Percentiles rank a stretch among this genome's conserved stretches.
These are phyloP conservation scores for Danio kyathit DNA, from an alignment of 2,797 vertebrate species.

Conservation along the genomic window DNA sequence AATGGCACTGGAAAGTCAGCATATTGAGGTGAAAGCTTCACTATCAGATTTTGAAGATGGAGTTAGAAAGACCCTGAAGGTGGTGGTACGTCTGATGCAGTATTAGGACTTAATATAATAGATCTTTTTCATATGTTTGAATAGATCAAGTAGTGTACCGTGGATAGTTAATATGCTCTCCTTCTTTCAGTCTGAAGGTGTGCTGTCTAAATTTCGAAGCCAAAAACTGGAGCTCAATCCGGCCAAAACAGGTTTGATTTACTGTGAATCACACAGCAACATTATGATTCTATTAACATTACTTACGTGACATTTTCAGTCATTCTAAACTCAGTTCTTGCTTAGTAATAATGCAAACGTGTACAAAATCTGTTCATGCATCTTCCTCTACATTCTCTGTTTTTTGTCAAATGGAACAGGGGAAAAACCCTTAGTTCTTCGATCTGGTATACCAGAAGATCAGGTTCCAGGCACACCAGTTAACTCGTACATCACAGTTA, in stretches of 20 bases:
- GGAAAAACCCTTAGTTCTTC: slow-evolving; percentile 73
- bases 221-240: slow-evolving; percentile 41
- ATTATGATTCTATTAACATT: neutral
- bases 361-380: neutral
- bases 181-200: slow-evolving; percentile 56
- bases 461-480: slow-evolving; percentile 81
- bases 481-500: slow-evolving; percentile 81
- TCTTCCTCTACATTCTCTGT: neutral
- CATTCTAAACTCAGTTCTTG: neutral
- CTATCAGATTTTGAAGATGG: slow-evolving; percentile 67
- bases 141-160: neutral
- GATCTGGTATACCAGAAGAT: slow-evolving; percentile 65
- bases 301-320: neutral
- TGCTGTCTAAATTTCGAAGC: neutral
- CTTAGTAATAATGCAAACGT: neutral
- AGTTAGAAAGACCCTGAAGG: slow-evolving; percentile 78
- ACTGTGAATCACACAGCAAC: neutral
- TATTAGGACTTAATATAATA: neutral
- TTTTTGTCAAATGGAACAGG: slow-evolving; percentile 68
- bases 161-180: neutral
- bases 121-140: neutral
- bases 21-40: slow-evolving; percentile 78
- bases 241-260: slow-evolving; percentile 29
- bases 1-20: slow-evolving; percentile 67
- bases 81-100: slow-evolving; percentile 77